Evolutionary conservation across 2,888 invertebrate species (phyloP), one percentile per base, ranked within the genome.

Genomic region (Acronicta leporina): DNA sequence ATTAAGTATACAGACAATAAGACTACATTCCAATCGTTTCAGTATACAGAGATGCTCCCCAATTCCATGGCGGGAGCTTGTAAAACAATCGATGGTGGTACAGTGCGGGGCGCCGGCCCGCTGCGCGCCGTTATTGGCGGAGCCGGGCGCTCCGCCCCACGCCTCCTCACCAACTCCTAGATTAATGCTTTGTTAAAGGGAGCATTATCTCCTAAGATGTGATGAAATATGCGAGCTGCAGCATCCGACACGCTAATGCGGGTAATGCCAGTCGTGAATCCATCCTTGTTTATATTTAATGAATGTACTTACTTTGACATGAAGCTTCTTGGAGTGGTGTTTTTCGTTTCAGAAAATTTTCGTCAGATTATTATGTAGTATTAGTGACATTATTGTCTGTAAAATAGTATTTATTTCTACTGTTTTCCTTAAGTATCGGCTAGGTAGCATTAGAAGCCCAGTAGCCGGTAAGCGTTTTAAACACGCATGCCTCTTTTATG

Each of bases 151-250:
- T 75, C 82, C 81, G 52, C 73, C 73, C 68, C 80, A 70, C 87
- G 87, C 87, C 86, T 82, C 70, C 70, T 74, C 77, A 63, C 67
- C 73, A 61, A 73, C 77, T 80, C 77, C 76, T 83, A 86, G 84
- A 83, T 84, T 80, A 82, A 82, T 82, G 78, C 66, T 67, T 69
- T 64, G 77, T 81, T 73, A 77, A 70, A 68, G 69, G 61, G 69
- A 68, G 57, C 65, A 67, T 69, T 75, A 74, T 79, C 75, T 82
- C 60, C 59, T 69, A 68, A 73, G 73, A 75, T 60, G 71, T 77
- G 75, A 78, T 79, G 79, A 79, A 75, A 80, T 78, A 79, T 81
- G 68, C 68, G 55, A 67, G 63, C 63, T 63, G 62, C 71, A 66
- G 68, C 65, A 67, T 63, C 67, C 79, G 66, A 68, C 70, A 67